Percentiles rank a stretch among this genome's conserved stretches.
Evolutionary conservation across 2,113 vertebrate species (phyloP).

Genomic region (Sylvietta virens): DNA sequence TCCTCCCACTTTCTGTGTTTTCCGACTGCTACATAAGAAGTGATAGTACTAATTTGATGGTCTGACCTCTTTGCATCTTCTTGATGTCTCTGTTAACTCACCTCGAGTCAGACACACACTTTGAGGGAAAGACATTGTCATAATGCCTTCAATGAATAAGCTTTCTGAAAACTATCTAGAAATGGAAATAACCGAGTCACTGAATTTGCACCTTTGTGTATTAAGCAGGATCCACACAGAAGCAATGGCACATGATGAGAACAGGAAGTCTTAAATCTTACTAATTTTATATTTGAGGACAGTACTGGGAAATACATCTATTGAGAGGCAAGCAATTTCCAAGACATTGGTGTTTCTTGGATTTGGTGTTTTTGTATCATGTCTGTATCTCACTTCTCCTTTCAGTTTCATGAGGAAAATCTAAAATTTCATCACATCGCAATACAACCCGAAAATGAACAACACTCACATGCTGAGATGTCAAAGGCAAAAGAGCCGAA

Average conservation of each 20-base stretch:
- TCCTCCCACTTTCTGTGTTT: background rate
- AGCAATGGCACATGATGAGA: background rate
- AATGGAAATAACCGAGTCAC: background rate
- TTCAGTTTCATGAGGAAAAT: background rate
- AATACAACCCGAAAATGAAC: no score
- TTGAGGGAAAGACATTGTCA: background rate
- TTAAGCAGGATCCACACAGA: background rate
- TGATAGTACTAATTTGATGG: background rate
- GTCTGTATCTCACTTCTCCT: background rate
- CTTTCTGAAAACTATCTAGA: background rate
- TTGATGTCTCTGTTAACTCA: background rate
- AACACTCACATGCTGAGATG: no score
- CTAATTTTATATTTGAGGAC: background rate
- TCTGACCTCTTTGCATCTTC: background rate
- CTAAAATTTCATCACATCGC: background rate
- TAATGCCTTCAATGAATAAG: background rate
- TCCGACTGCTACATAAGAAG: background rate
- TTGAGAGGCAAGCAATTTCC: background rate
- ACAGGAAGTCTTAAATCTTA: background rate
- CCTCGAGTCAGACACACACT: accelerated
- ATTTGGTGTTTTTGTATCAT: background rate
- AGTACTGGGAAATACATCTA: background rate
- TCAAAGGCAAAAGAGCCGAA: no score
- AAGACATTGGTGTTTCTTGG: background rate
- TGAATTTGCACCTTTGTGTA: background rate